Percentiles rank a stretch among this genome's conserved stretches.
Conservation (phyloP, 2,888 invertebrate species). For the Pandemis corylana region DNA sequence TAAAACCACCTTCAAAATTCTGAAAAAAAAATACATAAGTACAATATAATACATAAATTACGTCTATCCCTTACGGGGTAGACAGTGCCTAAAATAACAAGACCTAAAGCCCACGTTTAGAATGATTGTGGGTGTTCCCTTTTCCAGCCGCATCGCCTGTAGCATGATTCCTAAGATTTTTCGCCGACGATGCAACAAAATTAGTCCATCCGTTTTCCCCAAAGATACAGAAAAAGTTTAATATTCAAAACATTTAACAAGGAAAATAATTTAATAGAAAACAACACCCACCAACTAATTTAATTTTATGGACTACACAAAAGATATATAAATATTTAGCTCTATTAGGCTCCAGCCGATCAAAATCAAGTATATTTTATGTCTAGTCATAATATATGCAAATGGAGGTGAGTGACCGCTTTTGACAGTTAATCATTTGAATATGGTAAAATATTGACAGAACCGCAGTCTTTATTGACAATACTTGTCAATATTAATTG, state of each 20-base stretch:
- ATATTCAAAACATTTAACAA: background rate
- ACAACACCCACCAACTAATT: slow-evolving; percentile 1
- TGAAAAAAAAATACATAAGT: too few species aligned
- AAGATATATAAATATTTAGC: slow-evolving; percentile 10
- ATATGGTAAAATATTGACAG: slow-evolving; percentile 34
- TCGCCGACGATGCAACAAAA: background rate
- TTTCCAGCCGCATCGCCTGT: background rate
- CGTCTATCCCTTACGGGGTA: too few species aligned
- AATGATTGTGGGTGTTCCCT: too few species aligned
- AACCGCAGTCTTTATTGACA: slow-evolving; percentile 26
- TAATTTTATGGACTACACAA: slow-evolving; percentile 8
- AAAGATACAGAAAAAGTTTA: background rate
- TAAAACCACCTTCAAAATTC: too few species aligned
- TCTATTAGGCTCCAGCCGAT: slow-evolving; percentile 2
- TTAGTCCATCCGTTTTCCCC: too few species aligned
- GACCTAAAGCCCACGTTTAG: too few species aligned
- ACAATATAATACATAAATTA: too few species aligned
- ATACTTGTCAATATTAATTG: slow-evolving; percentile 15
- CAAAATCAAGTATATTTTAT: slow-evolving; percentile 2
- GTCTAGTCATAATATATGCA: slow-evolving; percentile 8
- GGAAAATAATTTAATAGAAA: background rate
- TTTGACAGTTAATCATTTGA: slow-evolving; percentile 28
- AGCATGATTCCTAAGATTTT: too few species aligned
- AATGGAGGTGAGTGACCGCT: slow-evolving; percentile 18
- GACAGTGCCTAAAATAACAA: too few species aligned